Base-by-base conservation (phyloP, 2,113 vertebrate species). In the rabbit (Oryctolagus cuniculus) region DNA sequence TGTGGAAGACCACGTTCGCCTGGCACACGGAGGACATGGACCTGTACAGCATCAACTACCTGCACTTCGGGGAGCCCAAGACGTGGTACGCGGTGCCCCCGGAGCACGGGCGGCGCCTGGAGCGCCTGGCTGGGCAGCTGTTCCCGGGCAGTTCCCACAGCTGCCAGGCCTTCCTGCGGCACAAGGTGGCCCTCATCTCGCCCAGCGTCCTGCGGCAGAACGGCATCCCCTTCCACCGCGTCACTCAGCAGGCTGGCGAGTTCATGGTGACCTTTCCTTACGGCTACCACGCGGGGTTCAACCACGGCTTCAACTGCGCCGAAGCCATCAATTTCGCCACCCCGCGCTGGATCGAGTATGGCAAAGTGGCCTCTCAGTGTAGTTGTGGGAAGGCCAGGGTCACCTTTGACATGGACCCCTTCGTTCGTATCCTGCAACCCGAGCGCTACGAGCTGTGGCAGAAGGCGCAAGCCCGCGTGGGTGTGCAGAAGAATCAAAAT, bases 241-340 rank as follows among this genome's bases (percentile, higher is more conserved):
- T 95, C 77, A 97, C 96, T 0, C 97, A 97, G 94, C 82, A 96
- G 91, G 94, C 97, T 0, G 96, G 97, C 0, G 96, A 97, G 91
- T 97, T 97, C 91, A 91, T 97, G 86, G 97, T 97, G 36, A 97
- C 97, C 0, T 97, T 97, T 34, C 97, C 96, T 38, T 96, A 91
- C 0, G 96, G 95, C 91, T 97, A 97, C 74, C 96, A 96, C 12
- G 67, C 96, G 0, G 97, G 97, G 84, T 97, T 96, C 95, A 97
- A 97, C 63, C 97, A 97, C 0, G 96, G 97, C 75, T 96, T 97
- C 87, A 97, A 97, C 93, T 97, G 96, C 0, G 97, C 97, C 0
- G 96, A 97, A 16, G 97, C 97, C 94, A 97, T 97, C 96, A 96
- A 97, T 0, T 96, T 97, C 1, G 97, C 97, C 87, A 96, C 96